These are phyloP conservation scores for Thecocarcelia acutangulata DNA, from an alignment of 2,888 invertebrate genomes.

Conservation along the genomic window DNA sequence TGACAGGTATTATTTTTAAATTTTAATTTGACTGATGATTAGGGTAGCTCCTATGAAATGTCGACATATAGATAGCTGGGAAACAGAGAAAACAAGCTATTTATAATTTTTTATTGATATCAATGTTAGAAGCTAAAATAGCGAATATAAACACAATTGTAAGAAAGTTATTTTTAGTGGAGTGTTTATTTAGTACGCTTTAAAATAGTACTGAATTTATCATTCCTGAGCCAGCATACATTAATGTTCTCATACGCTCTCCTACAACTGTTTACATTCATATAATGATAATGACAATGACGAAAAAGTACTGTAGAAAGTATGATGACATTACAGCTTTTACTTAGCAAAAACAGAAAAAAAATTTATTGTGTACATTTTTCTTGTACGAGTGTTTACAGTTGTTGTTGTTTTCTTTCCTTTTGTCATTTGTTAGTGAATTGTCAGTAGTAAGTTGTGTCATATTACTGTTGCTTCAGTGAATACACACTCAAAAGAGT, in stretches of 20 bases:
- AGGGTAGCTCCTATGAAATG: too few species aligned
- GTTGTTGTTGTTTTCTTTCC: conserved; percentile 3
- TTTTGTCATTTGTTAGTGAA: background rate
- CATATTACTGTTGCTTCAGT: conserved; percentile 21
- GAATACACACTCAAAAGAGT: conserved; percentile 5
- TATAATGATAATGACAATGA: conserved; percentile 9
- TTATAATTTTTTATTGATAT: too few species aligned
- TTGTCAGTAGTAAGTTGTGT: background rate
- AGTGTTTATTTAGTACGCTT: background rate
- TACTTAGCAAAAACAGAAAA: background rate
- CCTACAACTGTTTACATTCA: background rate
- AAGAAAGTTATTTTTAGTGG: too few species aligned
- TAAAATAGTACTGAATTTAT: background rate
- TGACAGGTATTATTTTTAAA: too few species aligned
- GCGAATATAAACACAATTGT: too few species aligned
- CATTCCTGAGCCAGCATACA: too few species aligned
- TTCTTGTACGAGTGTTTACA: background rate
- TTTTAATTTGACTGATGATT: too few species aligned
- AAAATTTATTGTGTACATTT: background rate
- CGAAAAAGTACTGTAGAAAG: background rate
- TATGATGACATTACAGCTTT: background rate
- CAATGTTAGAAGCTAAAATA: too few species aligned
- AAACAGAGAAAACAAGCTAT: too few species aligned
- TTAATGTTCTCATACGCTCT: background rate
- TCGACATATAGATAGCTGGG: too few species aligned